Evolutionary conservation across 2,113 vertebrate genomes (phyloP).

Genomic region (Cygnus atratus): DNA sequence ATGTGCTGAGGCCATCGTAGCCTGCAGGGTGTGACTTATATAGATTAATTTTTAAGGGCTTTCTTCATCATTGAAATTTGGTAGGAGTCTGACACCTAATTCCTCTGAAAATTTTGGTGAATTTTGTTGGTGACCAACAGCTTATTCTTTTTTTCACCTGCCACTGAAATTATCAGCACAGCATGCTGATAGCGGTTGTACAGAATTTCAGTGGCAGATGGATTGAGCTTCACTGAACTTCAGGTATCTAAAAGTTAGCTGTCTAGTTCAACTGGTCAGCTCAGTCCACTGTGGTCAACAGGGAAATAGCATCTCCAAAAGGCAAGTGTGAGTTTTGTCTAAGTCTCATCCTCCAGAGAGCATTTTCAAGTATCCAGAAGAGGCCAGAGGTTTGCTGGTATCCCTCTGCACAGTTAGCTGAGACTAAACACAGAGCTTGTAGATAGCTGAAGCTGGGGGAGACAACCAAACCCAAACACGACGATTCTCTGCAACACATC

Average conservation of each 20-base stretch:
- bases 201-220: background rate
- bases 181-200: background rate
- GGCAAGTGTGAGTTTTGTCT: background rate
- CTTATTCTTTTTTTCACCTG: background rate
- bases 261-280: background rate
- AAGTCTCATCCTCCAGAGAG: background rate
- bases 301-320: background rate
- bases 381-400: background rate
- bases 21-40: background rate
- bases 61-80: background rate
- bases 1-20: background rate
- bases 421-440: background rate
- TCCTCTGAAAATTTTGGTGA: background rate
- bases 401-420: background rate
- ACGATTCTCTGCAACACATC: background rate
- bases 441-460: background rate
- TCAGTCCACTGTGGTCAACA: background rate
- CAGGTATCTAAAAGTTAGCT: background rate
- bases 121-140: background rate
- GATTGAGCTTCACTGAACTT: background rate
- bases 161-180: background rate
- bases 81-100: background rate
- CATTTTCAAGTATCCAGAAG: background rate
- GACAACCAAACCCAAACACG: background rate
- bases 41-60: background rate